Evolutionary conservation across 2,113 vertebrate genomes (phyloP).

Genomic region (Daboia siamensis): DNA sequence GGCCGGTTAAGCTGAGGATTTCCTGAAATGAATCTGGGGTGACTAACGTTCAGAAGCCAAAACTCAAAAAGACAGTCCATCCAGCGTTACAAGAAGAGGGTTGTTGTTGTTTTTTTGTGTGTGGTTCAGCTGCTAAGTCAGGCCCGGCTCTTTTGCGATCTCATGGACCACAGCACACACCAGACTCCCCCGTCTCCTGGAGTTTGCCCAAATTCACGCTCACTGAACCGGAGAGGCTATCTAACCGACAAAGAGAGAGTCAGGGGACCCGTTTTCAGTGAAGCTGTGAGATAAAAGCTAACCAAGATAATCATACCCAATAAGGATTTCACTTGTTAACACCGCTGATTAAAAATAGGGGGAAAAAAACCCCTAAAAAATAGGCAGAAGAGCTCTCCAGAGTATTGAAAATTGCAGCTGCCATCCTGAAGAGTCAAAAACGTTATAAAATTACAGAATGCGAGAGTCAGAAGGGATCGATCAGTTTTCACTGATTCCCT

Average conservation of each 20-base stretch:
- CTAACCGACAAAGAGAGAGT: background rate
- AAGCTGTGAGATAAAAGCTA: background rate
- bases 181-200: background rate
- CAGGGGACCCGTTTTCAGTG: background rate
- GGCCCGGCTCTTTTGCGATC: background rate
- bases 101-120: background rate
- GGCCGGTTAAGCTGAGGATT: background rate
- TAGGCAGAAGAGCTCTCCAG: background rate
- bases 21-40: background rate
- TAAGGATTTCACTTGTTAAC: background rate
- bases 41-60: background rate
- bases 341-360: background rate
- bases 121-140: background rate
- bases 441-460: background rate
- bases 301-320: background rate
- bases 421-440: background rate
- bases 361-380: conserved; percentile 4
- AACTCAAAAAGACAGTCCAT: fast-evolving
- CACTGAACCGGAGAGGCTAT: background rate
- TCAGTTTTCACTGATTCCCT: background rate
- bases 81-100: background rate
- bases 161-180: no score
- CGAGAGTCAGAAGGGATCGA: background rate
- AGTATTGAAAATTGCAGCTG: background rate
- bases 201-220: background rate